Conservation (phyloP, 2,797 vertebrate species). For the Sciurus vulgaris region DNA sequence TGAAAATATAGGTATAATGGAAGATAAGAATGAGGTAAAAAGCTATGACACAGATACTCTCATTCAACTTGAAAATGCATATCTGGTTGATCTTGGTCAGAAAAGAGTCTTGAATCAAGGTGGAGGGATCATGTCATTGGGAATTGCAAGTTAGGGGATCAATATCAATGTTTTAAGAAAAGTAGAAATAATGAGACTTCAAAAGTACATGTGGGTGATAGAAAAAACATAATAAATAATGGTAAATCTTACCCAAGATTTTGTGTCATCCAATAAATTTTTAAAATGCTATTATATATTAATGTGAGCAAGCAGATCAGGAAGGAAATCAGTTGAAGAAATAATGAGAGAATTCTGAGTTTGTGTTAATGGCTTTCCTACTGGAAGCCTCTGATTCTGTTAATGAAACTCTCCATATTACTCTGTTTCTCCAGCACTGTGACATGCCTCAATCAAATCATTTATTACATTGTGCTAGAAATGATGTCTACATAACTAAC, state of each 20-base stretch:
- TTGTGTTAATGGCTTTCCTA: neutral
- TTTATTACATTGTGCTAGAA: neutral
- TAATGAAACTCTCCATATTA: neutral
- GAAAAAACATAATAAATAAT: neutral
- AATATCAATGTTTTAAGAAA: neutral
- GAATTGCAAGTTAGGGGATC: neutral
- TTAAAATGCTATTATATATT: neutral
- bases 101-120: neutral
- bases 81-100: neutral
- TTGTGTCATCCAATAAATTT: neutral
- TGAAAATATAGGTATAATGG: neutral
- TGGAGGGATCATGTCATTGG: neutral
- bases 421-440: neutral
- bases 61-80: neutral
- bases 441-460: neutral
- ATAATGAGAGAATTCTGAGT: neutral
- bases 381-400: neutral
- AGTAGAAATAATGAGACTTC: neutral
- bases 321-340: neutral
- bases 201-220: neutral
- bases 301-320: neutral
- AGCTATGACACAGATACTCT: neutral
- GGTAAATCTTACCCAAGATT: neutral
- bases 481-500: neutral
- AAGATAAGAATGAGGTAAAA: neutral